Percentiles rank a stretch among this genome's conserved stretches.
Conservation (phyloP, 2,888 invertebrate species). For the Trachelus stipa region DNA sequence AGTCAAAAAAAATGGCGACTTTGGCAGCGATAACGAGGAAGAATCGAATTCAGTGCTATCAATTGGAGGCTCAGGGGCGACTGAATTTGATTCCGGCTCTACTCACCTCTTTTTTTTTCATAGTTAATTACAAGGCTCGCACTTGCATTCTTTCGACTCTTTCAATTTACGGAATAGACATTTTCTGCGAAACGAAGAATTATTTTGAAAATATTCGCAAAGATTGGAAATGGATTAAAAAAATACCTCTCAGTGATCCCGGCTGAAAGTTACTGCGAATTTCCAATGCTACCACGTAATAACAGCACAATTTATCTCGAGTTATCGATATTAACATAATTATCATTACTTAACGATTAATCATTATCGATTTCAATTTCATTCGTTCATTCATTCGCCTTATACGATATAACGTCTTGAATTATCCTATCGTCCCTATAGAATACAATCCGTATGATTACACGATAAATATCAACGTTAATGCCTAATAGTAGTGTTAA, state of each 20-base stretch:
- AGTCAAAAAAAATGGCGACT: neutral
- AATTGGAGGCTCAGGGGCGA: neutral
- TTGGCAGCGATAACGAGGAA: neutral
- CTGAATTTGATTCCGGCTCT: neutral
- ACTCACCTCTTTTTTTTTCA: neutral
- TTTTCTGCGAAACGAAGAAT: neutral
- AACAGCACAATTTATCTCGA: neutral
- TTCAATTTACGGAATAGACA: neutral
- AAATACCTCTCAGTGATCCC: neutral
- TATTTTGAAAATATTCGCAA: neutral
- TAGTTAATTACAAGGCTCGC: neutral
- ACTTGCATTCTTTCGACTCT: neutral
- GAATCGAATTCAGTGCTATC: neutral
- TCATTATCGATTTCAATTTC: neutral
- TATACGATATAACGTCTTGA: neutral
- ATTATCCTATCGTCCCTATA: neutral
- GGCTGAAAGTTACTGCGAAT: neutral
- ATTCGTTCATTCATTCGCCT: neutral
- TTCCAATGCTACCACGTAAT: no score
- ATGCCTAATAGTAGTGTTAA: neutral
- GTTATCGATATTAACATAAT: neutral
- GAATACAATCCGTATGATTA: neutral
- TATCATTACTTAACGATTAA: neutral
- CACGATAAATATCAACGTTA: neutral
- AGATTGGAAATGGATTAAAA: neutral